Evolutionary conservation across 1,140 invertebrate genomes (phyloP).

Genomic region (Drosophila albomicans): DNA sequence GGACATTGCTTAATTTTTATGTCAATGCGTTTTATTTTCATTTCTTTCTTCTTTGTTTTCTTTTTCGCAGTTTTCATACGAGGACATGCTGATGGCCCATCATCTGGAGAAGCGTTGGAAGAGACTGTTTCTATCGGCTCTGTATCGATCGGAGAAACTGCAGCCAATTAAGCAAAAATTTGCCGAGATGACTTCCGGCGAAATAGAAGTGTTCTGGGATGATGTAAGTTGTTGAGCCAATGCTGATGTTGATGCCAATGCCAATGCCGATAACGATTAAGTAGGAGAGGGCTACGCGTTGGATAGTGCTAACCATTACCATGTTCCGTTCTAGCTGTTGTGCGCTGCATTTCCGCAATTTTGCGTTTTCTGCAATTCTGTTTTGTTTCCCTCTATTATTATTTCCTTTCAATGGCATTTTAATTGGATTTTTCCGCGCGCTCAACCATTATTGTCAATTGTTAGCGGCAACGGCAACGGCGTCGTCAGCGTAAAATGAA

Average conservation of each 20-base stretch:
- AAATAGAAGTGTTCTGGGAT: slow-evolving; percentile 90
- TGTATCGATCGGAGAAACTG: slow-evolving; percentile 89
- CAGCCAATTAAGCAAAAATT: slow-evolving; percentile 92
- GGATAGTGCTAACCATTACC: slow-evolving; percentile 7
- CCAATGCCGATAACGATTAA: not conserved
- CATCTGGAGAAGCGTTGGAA: slow-evolving; percentile 89
- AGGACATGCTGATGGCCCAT: slow-evolving; percentile 86
- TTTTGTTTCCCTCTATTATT: slow-evolving; percentile 84
- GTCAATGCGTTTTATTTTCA: slow-evolving; percentile 45
- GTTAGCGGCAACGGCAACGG: slow-evolving; percentile 61
- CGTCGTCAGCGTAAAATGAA: slow-evolving; percentile 80
- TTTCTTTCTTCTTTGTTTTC: slow-evolving; percentile 8
- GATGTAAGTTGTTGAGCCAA: slow-evolving; percentile 84
- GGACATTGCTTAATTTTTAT: slow-evolving; percentile 71
- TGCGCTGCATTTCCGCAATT: slow-evolving; percentile 76
- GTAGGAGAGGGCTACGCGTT: not conserved
- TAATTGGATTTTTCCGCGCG: slow-evolving; percentile 84
- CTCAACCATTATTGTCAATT: slow-evolving; percentile 84
- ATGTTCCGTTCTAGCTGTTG: slow-evolving; percentile 16
- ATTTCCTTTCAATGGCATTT: slow-evolving; percentile 84
- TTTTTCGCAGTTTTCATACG: slow-evolving; percentile 77
- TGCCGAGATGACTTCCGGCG: slow-evolving; percentile 89
- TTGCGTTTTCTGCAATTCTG: slow-evolving; percentile 75
- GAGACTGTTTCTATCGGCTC: slow-evolving; percentile 88
- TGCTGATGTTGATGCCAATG: slow-evolving; percentile 1